Conservation (phyloP, 2,888 invertebrate genomes). For the Cabera pusaria region DNA sequence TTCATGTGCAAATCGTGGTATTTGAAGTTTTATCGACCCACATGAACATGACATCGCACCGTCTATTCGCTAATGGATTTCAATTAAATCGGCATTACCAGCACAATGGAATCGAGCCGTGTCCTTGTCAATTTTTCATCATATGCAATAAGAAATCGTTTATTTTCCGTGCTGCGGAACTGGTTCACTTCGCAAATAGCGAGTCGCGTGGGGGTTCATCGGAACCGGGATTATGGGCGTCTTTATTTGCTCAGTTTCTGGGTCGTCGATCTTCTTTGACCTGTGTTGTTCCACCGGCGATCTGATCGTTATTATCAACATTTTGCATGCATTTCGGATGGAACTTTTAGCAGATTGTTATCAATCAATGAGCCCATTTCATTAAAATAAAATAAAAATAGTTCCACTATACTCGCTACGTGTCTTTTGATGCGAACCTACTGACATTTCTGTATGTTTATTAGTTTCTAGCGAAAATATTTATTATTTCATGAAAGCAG, state of each 20-base stretch:
- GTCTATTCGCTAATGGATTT: conserved; percentile 1
- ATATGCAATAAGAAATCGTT: conserved; percentile 29
- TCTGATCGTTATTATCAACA: conserved; percentile 43
- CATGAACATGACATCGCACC: neutral
- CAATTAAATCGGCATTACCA: conserved; percentile 1
- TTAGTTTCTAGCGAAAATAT: too few species aligned
- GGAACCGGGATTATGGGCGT: conserved; percentile 50
- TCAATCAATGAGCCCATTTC: too few species aligned
- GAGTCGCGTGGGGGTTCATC: conserved; percentile 49
- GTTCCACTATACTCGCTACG: too few species aligned
- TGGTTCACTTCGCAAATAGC: conserved; percentile 45
- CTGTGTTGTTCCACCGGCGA: conserved; percentile 48
- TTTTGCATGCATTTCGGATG: too few species aligned
- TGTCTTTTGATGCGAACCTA: too few species aligned
- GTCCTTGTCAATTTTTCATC: conserved; percentile 24
- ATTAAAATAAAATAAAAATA: too few species aligned
- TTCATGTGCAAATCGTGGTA: too few species aligned
- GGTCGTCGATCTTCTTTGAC: conserved; percentile 71
- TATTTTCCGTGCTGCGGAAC: conserved; percentile 36
- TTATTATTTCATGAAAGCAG: too few species aligned
- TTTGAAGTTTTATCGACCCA: too few species aligned
- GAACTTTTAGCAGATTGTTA: too few species aligned
- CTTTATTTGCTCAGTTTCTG: conserved; percentile 57
- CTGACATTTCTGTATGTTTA: too few species aligned
- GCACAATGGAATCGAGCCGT: conserved; percentile 1